phyloP scores from a whole-genome alignment of 2,113 vertebrate genomes.

The Mixornis gularis region DNA sequence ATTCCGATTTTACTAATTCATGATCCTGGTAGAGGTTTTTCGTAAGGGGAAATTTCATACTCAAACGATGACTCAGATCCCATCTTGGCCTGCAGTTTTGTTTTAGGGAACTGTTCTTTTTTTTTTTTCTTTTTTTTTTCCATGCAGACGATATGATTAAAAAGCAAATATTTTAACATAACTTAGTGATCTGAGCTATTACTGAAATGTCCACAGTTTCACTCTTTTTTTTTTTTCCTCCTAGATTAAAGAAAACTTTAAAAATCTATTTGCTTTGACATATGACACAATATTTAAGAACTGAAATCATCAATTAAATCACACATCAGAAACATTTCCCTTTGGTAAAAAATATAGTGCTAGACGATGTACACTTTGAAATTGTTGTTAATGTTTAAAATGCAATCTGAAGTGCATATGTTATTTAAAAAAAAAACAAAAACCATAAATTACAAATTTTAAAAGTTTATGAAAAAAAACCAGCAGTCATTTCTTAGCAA shows the following conservation, averaged over 20 bases:
- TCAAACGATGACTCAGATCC: slow-evolving; percentile 58
- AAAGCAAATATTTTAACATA: slow-evolving; percentile 69
- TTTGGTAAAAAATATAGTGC: slow-evolving; percentile 66
- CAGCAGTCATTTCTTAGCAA: slow-evolving; percentile 18
- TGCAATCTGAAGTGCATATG: slow-evolving; percentile 52
- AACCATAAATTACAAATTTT: slow-evolving; percentile 49
- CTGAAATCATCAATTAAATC: slow-evolving; percentile 68
- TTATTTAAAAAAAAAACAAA: slow-evolving; percentile 1
- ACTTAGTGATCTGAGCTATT: slow-evolving; percentile 65
- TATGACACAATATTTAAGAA: slow-evolving; percentile 68
- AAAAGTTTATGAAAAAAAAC: slow-evolving; percentile 45
- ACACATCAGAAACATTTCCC: slow-evolving; percentile 64
- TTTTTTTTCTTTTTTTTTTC: neutral
- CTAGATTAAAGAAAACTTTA: slow-evolving; percentile 70
- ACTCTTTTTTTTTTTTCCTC: slow-evolving; percentile 66
- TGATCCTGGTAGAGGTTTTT: slow-evolving; percentile 38
- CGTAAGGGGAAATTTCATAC: neutral
- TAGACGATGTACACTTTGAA: slow-evolving; percentile 66
- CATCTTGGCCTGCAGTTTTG: slow-evolving; percentile 68
- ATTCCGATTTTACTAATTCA: slow-evolving; percentile 44
- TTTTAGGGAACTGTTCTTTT: slow-evolving; percentile 59
- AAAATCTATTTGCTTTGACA: slow-evolving; percentile 70
- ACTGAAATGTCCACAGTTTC: slow-evolving; percentile 70
- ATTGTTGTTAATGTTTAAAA: slow-evolving; percentile 65
- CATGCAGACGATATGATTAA: slow-evolving; percentile 61